phyloP scores from a whole-genome alignment of 2,888 invertebrate species.

The Ophonus ardosiacus region DNA sequence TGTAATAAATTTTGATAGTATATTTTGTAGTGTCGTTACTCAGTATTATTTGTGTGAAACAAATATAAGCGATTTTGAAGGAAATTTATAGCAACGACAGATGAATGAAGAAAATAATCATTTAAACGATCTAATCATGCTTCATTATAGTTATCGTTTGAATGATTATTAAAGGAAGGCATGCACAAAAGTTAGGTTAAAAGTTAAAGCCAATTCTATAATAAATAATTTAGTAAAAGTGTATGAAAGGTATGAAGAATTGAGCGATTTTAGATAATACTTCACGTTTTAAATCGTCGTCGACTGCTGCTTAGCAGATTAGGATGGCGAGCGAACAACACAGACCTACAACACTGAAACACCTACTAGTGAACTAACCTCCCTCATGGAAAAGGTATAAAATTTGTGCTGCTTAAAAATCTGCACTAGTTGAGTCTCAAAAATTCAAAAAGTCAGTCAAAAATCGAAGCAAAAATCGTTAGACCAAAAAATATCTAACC shows the following conservation, averaged over 20 bases:
- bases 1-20: constrained; percentile 19
- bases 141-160: neutral
- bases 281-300: constrained; percentile 21
- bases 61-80: neutral
- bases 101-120: constrained; percentile 37
- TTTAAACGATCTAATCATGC: constrained; percentile 41
- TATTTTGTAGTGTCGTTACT: constrained; percentile 42
- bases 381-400: constrained; percentile 79
- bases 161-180: constrained; percentile 21
- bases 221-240: constrained; percentile 41
- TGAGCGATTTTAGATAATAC: constrained; percentile 13
- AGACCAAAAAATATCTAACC: constrained; percentile 50
- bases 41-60: constrained; percentile 23
- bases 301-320: constrained; percentile 45
- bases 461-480: constrained; percentile 54
- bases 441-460: constrained; percentile 50
- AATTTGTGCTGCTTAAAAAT: constrained; percentile 76
- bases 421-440: constrained; percentile 68
- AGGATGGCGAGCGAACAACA: constrained; percentile 60
- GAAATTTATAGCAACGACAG: constrained; percentile 30
- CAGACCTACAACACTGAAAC: constrained; percentile 65
- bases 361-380: constrained; percentile 70
- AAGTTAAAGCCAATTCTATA: constrained; percentile 33
- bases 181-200: constrained; percentile 37
- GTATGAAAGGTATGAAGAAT: constrained; percentile 27